Evolutionary conservation across 2,113 vertebrate genomes (phyloP), one percentile per base, ranked within the genome.

Genomic region (Halcyon malimbica): DNA sequence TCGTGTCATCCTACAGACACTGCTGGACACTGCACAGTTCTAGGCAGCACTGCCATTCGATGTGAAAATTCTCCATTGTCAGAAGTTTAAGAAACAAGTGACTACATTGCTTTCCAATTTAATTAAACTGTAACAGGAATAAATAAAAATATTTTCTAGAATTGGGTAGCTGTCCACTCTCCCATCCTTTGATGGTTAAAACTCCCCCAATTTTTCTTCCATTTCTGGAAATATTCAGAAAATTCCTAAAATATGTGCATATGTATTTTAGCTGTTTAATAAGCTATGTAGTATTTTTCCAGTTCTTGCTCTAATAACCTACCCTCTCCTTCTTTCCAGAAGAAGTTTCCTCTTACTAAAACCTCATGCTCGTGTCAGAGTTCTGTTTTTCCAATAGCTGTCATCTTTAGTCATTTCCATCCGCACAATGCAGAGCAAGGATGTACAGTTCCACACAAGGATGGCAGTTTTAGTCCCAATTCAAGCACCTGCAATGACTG

Each of bases 261-360:
- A 81, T 3, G 16, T 51, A 63, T 77, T 81, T 51, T 50, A 89
- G 62, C 46, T 62, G 39, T 57, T 92, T 57, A 92, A 74, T 65
- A 70, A 68, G 46, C 46, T 29, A 62, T 16, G n/a, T 12, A 64
- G 16, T 29, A 74, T 69, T 89, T 94, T 83, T 78, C 74, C 77
- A 71, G 57, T 53, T 91, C 86, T 67, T 59, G 42, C 50, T 91
- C 75, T 84, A 64, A 8, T 68, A 64, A 79, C 59, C 84, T 90
- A 63, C 50, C 29, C 57, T 93, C 73, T 91, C 79, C 78, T 87
- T 14, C 71, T 88, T 89, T 82, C 88, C 77, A 46, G 24, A 68
- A 76, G 63, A 83, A 57, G 67, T 68, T 89, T 89, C 84, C 93
- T 74, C 53, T 83, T 88, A 80, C 71, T 76, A 48, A 93, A 87